These are phyloP conservation scores for Tenualosa ilisha DNA, from an alignment of 2,797 vertebrate species.

Conservation along the genomic window DNA sequence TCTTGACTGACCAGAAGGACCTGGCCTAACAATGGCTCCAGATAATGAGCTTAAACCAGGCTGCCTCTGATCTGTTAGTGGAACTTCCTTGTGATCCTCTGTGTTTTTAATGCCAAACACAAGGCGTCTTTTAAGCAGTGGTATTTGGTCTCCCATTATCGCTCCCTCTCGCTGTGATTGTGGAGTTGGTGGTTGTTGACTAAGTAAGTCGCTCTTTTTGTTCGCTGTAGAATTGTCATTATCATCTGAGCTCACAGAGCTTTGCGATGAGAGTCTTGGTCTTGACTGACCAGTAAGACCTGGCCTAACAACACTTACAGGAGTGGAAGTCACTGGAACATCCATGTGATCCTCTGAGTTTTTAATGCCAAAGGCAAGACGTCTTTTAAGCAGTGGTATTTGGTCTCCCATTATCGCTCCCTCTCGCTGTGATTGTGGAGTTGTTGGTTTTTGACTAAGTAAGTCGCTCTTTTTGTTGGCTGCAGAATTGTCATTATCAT, in stretches of 20 bases:
- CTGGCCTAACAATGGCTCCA: background rate
- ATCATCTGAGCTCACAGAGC: background rate
- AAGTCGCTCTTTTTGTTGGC: no score
- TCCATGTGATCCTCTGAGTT: no score
- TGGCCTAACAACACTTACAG: background rate
- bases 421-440: background rate
- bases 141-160: background rate
- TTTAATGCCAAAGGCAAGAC: background rate
- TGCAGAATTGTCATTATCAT: background rate
- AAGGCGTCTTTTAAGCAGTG: background rate
- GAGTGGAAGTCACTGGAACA: background rate
- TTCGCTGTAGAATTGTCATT: constrained; percentile 1
- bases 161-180: background rate
- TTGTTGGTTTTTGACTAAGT: background rate
- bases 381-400: background rate
- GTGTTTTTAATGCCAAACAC: background rate
- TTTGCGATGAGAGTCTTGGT: background rate
- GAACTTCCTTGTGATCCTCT: background rate
- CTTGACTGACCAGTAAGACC: background rate
- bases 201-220: background rate
- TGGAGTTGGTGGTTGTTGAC: background rate
- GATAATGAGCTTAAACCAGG: background rate
- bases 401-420: background rate
- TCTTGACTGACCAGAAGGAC: background rate
- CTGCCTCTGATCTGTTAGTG: background rate